These are phyloP conservation scores for Tinea semifulvella DNA, from an alignment of 2,888 invertebrate genomes.

Conservation along the genomic window DNA sequence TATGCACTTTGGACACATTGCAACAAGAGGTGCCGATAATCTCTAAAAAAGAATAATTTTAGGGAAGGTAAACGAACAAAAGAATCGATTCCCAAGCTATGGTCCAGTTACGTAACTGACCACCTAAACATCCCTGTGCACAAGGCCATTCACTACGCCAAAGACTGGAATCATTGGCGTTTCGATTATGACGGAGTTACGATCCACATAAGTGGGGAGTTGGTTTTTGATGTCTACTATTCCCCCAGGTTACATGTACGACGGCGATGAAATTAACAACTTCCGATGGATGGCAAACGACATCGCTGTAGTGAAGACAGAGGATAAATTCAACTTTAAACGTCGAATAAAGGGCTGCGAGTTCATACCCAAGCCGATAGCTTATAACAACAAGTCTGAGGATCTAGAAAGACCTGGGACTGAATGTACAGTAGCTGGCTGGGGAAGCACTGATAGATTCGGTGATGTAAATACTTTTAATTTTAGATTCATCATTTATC, in stretches of 20 bases:
- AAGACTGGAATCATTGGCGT: too few species aligned
- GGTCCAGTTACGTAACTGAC: too few species aligned
- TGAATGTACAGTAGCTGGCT: conserved; percentile 38
- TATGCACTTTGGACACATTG: too few species aligned
- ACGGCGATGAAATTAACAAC: conserved; percentile 52
- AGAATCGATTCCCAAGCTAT: too few species aligned
- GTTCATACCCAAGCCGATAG: conserved; percentile 44
- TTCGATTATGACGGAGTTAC: too few species aligned
- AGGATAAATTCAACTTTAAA: conserved; percentile 48
- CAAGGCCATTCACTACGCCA: too few species aligned
- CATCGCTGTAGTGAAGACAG: conserved; percentile 48
- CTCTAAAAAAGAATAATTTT: too few species aligned
- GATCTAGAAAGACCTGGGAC: conserved; percentile 46
- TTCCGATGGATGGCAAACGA: conserved; percentile 58
- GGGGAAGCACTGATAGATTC: conserved; percentile 46
- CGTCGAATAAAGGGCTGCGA: conserved; percentile 45
- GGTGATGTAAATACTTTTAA: conserved; percentile 37
- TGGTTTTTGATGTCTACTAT: neutral
- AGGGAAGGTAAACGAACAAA: too few species aligned
- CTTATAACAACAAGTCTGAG: conserved; percentile 47
- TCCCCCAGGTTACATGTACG: conserved; percentile 45
- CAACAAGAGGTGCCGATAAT: too few species aligned
- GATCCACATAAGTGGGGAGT: too few species aligned
- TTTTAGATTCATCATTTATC: too few species aligned
- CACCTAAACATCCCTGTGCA: too few species aligned